Evolutionary conservation across 2,888 invertebrate genomes (phyloP), one percentile per base, ranked within the genome.

Genomic region (Sphaerophoria taeniata): DNA sequence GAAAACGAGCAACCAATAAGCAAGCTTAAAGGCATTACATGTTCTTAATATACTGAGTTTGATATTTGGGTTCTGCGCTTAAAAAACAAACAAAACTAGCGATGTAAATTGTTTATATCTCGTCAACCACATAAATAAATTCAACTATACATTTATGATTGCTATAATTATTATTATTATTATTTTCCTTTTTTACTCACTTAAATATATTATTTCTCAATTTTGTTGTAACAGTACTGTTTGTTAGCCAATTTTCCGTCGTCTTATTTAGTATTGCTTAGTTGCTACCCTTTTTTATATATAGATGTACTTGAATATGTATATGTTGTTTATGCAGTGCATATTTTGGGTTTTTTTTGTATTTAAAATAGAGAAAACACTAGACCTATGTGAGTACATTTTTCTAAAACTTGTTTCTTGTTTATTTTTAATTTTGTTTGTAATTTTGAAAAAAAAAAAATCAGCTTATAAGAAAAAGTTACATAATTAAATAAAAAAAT

Each of bases 141-240:
- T 67, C 60, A 60, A 67, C 60, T 70, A 63, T 79, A 72, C 61
- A 73, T 67, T 73, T 69, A 79, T 72, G 24, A 24, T 24, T 24
- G 24, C 24, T 61, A 70, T 39, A 58, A 55, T 43, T 53, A 34
- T 51, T 71, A 7, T 72, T 12, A 43, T 53, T 3, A 58, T 65
- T 0, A n/a, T 12, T 55, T 67, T 51, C 12, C 65, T 43, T 34
- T 43, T 65, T 65, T 65, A 65, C 49, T 65, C 49, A 49, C 34
- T 49, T 65, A 45, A 43, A 39, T 76, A 60, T 67, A 58, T 39
- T 24, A 16, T 56, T 24, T 39, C 58, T 72, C 39, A 39, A 49
- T 60, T 72, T 73, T 71, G 67, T 67, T 79, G 60, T 78, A 79
- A 79, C 67, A 73, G 73, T 79, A 67, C 67, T 60, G 63, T 63